A percentile compares a stretch with the other conserved stretches of the same genome.
phyloP scores from a whole-genome alignment of 2,888 invertebrate species.

The Cheilosia variabilis region DNA sequence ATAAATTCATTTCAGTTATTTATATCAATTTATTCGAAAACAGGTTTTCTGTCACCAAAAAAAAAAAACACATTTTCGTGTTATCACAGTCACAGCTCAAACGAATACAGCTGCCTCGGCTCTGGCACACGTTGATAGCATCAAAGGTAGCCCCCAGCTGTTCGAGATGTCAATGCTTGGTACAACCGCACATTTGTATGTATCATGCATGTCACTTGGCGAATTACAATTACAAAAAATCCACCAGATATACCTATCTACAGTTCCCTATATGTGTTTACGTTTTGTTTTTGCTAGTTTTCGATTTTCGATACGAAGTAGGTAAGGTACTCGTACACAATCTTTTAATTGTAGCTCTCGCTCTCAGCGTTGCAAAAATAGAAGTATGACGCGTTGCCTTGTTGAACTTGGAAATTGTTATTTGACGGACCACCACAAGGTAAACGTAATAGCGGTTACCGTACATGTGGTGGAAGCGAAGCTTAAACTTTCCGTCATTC shows the following conservation, averaged over 20 bases:
- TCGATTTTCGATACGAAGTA: slow-evolving; percentile 30
- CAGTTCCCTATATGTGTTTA: too few species aligned
- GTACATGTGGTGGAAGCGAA: not conserved
- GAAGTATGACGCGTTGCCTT: slow-evolving; percentile 48
- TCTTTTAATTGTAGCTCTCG: slow-evolving; percentile 2
- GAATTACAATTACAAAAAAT: too few species aligned
- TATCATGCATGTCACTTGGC: too few species aligned
- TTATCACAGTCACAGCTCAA: not conserved
- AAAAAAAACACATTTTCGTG: not conserved
- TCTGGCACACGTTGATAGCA: slow-evolving; percentile 20
- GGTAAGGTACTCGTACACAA: not conserved
- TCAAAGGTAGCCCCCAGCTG: slow-evolving; percentile 33
- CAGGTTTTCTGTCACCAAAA: slow-evolving; percentile 14
- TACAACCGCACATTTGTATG: too few species aligned
- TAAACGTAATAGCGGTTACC: not conserved
- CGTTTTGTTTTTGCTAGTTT: slow-evolving; percentile 10
- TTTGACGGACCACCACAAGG: slow-evolving; percentile 38
- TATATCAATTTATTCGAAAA: slow-evolving; percentile 13
- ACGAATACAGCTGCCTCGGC: not conserved
- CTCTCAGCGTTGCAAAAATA: slow-evolving; percentile 30
- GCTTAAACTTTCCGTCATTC: not conserved
- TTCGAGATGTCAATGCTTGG: slow-evolving; percentile 10
- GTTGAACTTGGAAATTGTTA: slow-evolving; percentile 54
- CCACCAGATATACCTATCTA: too few species aligned
- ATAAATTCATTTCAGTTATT: not conserved